Evolutionary conservation across 2,113 vertebrate genomes (phyloP).

Genomic region (Psophia crepitans): DNA sequence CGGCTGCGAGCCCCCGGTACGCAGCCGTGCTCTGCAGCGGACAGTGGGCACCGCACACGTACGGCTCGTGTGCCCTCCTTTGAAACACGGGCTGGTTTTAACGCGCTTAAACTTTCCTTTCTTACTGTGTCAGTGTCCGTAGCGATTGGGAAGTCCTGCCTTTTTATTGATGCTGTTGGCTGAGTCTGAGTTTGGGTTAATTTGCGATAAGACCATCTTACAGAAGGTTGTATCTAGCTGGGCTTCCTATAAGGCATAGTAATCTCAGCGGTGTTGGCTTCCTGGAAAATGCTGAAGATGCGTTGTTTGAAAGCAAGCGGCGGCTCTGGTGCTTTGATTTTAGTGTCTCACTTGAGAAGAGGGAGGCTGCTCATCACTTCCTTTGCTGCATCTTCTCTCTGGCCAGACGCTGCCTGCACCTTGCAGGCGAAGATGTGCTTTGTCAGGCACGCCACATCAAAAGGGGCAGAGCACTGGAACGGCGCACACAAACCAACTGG

Average conservation of each 20-base stretch:
- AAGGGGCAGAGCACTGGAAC: not conserved
- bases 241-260: accelerated
- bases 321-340: not conserved
- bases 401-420: not conserved
- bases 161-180: not conserved
- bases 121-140: accelerated
- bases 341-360: not conserved
- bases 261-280: not conserved
- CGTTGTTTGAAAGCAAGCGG: not conserved
- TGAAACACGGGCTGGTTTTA: not conserved
- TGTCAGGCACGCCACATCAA: not conserved
- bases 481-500: not conserved
- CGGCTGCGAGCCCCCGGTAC: not conserved
- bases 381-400: not conserved
- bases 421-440: not conserved
- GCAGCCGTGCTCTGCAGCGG: not conserved
- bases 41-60: not conserved
- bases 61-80: not conserved
- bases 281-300: not conserved
- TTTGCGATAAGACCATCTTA: not conserved
- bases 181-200: not conserved
- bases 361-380: not conserved
- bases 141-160: not conserved
- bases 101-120: accelerated
- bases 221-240: not conserved